Base-by-base conservation (phyloP, 2,797 vertebrate genomes). In the Arctocebus calabarensis region DNA sequence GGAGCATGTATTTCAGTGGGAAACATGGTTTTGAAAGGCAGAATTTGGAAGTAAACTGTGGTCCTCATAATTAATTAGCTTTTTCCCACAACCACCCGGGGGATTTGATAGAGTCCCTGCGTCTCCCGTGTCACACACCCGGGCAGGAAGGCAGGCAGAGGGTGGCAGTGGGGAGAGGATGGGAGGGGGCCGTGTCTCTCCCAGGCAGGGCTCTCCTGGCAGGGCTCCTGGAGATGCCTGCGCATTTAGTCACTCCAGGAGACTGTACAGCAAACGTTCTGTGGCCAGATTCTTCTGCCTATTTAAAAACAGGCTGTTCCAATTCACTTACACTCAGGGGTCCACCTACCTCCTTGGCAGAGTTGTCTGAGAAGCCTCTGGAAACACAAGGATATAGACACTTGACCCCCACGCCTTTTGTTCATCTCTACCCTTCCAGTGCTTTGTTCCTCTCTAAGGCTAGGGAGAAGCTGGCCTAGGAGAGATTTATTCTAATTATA, bases 251-350 rank as follows among this genome's bases (percentile, higher is more conserved):
- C 96, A 95, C 55, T 87, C 88, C 29, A 70, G 73, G 78, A 91
- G 68, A 95, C 23, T 17, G 73, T 83, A 68, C 91, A 82, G 90
- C 92, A 94, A 95, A 91, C 95, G 87, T n/a, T 94, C 45, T n/a
- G 90, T 62, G 66, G 88, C 92, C 14, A 55, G 70, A 75, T 64
- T 79, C 75, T 4, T n/a, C 73, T 32, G 68, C 64, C 79, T 91
- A 29, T 92, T 96, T 96, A 92, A 86, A 97, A 96, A 90, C 4
- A 64, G 57, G 20, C 77, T 89, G 64, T 71, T 93, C 84, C 85
- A 27, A 12, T 43, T 71, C 37, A 11, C 22, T 32, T 79, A 85
- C 3, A 2, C 29, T 73, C 62, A 79, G 70, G 73, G 64, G 23
- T 43, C 94, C 83, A 71, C 85, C 94, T 92, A 48, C 88, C 48